These are phyloP conservation scores for Berghia stephanieae DNA, from an alignment of 1,140 invertebrate species.

Conservation along the genomic window DNA sequence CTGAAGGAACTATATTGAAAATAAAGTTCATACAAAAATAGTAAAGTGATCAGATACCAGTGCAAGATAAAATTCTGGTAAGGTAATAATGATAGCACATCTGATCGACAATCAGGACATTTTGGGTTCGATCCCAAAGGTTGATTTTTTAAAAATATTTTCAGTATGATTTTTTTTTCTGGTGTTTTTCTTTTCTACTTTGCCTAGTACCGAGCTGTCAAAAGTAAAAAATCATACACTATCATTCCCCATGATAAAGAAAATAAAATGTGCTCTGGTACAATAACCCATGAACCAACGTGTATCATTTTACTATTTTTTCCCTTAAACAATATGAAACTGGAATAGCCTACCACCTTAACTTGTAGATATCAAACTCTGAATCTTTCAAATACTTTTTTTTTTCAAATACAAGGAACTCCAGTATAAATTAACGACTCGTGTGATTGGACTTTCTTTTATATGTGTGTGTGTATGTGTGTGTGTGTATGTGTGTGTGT, in stretches of 20 bases:
- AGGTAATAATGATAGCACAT: neutral
- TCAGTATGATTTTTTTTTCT: too few relatives aligned
- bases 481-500: too few relatives aligned
- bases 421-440: neutral
- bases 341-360: neutral
- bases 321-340: neutral
- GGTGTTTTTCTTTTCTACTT: too few relatives aligned
- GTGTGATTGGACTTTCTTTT: neutral
- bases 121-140: too few relatives aligned
- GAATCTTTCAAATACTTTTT: neutral
- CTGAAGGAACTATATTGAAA: neutral
- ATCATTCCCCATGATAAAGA: too few relatives aligned
- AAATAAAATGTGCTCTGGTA: too few relatives aligned
- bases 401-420: neutral
- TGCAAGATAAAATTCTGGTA: neutral
- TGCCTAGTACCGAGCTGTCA: too few relatives aligned
- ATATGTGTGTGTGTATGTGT: too few relatives aligned
- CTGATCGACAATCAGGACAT: neutral
- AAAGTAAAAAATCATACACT: too few relatives aligned
- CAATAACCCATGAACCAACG: too few relatives aligned
- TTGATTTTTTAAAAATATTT: too few relatives aligned
- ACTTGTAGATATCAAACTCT: neutral
- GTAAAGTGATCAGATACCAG: neutral
- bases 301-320: too few relatives aligned
- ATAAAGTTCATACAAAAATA: conserved; percentile 6